phyloP scores from a whole-genome alignment of 1,140 invertebrate species.

The Listronotus bonariensis region DNA sequence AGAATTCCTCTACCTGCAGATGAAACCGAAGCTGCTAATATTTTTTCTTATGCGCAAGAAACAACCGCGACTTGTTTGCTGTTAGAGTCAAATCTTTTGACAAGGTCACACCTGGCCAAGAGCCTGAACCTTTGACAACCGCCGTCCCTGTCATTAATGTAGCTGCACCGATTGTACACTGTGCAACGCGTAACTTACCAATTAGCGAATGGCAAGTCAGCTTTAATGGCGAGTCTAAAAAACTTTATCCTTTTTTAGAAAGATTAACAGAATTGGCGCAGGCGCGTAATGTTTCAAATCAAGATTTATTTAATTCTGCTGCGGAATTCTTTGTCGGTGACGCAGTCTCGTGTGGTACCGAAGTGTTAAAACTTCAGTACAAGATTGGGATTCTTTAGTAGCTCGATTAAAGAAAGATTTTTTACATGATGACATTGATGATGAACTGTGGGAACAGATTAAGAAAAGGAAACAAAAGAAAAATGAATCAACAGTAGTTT shows the following conservation, averaged over 20 bases:
- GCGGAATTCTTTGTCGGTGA: slow-evolving; percentile 46
- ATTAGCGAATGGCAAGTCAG: no score
- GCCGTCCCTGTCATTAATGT: no score
- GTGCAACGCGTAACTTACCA: no score
- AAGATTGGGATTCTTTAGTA: slow-evolving; percentile 41
- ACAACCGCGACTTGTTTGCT: no score
- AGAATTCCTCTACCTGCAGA: no score
- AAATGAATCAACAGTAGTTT: slow-evolving; percentile 44
- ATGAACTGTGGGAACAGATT: slow-evolving; percentile 45
- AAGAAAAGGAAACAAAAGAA: slow-evolving; percentile 46
- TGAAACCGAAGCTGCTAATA: no score
- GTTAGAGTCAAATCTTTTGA: no score
- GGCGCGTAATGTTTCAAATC: slow-evolving; percentile 4
- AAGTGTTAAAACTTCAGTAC: slow-evolving; percentile 30
- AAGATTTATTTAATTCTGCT: slow-evolving; percentile 23
- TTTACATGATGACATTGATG: slow-evolving; percentile 44
- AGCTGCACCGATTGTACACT: no score
- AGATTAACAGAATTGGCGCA: slow-evolving; percentile 14
- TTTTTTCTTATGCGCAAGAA: no score
- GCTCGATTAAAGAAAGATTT: slow-evolving; percentile 42
- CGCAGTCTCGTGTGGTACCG: slow-evolving; percentile 50
- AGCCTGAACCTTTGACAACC: no score
- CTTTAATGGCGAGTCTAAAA: slow-evolving; percentile 21
- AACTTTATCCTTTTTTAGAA: slow-evolving; percentile 25
- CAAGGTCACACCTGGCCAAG: no score